Evolutionary conservation across 2,797 vertebrate genomes (phyloP).

Genomic region (Numenius phaeopus): DNA sequence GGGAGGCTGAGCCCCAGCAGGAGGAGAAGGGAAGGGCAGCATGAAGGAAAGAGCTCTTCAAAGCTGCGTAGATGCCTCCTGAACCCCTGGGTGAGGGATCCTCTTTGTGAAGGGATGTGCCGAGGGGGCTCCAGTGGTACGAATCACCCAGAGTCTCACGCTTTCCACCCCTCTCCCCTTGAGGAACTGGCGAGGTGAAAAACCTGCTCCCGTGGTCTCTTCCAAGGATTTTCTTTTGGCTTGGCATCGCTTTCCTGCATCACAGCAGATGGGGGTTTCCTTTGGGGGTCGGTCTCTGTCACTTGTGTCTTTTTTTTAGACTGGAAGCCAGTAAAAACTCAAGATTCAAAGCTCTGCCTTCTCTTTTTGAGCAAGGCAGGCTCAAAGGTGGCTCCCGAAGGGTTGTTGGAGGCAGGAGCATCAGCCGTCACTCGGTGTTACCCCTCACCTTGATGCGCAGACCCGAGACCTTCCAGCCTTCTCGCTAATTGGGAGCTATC

Average conservation of each 20-base stretch:
- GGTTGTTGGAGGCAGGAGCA: background rate
- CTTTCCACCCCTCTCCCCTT: background rate
- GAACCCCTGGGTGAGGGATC: background rate
- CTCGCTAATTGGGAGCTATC: background rate
- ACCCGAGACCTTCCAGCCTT: background rate
- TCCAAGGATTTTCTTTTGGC: background rate
- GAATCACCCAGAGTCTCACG: accelerated
- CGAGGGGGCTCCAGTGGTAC: accelerated
- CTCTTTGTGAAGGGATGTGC: background rate
- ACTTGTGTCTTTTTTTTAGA: background rate
- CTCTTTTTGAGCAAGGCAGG: background rate
- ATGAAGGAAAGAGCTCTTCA: background rate
- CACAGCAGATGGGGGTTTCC: background rate
- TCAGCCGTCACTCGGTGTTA: background rate
- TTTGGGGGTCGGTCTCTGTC: background rate
- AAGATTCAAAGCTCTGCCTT: background rate
- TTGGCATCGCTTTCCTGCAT: background rate
- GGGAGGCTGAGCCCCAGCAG: background rate
- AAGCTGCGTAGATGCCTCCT: background rate
- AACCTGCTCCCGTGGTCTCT: background rate
- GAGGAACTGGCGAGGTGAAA: background rate
- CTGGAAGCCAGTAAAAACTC: background rate
- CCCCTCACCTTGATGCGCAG: background rate
- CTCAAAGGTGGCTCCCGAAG: background rate
- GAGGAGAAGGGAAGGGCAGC: background rate